Percentiles rank a stretch among this genome's conserved stretches.
These are phyloP conservation scores for Chloroceryle aenea DNA, from an alignment of 2,113 vertebrate species.

Conservation along the genomic window DNA sequence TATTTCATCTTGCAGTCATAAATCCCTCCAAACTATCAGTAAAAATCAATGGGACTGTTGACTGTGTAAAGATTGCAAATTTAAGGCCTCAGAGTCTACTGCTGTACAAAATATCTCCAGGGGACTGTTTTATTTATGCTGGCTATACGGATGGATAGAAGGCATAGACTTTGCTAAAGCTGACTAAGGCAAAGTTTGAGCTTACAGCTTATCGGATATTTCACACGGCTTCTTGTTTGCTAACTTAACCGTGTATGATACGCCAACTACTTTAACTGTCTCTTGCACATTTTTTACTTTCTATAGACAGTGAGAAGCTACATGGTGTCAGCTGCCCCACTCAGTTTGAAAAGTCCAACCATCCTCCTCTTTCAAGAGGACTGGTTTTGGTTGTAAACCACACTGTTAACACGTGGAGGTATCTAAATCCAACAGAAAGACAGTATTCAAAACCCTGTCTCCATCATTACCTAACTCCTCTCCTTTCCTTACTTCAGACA, in stretches of 20 bases:
- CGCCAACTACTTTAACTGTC: not conserved
- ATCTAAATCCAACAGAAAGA: not conserved
- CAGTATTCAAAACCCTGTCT: not conserved
- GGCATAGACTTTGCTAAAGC: not conserved
- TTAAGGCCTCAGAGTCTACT: not conserved
- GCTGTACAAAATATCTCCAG: not conserved
- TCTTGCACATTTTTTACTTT: not conserved
- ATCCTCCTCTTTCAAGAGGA: not conserved
- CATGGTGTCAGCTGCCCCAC: not conserved
- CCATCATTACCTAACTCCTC: not conserved
- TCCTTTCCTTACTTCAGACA: not conserved
- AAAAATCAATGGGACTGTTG: conserved; percentile 6
- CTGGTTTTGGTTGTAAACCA: not conserved
- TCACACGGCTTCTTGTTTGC: not conserved
- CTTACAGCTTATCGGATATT: not conserved
- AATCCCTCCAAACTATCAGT: conserved; percentile 12
- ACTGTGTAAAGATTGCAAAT: not conserved
- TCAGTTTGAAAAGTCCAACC: not conserved
- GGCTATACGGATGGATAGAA: not conserved
- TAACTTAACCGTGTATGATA: not conserved
- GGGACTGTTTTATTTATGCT: not conserved
- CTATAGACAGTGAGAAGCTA: not conserved
- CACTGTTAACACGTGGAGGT: not conserved
- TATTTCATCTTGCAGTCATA: not conserved
- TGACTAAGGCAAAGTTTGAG: not conserved